phyloP scores from a whole-genome alignment of 2,888 invertebrate species.

The Carterocephalus palaemon region DNA sequence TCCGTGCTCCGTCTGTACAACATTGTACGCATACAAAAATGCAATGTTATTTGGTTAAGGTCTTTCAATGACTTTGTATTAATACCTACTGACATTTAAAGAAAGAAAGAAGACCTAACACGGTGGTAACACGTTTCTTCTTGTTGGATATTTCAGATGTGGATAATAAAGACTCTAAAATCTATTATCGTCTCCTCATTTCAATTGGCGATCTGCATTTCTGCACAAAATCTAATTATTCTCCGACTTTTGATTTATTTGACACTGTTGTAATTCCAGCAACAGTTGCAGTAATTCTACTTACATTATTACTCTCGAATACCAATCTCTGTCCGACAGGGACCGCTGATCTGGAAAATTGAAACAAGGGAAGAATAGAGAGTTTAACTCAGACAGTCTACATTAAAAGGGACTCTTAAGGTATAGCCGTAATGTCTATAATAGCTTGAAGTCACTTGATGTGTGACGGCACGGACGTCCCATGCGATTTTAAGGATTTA shows the following conservation, averaged over 20 bases:
- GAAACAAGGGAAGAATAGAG: constrained; percentile 49
- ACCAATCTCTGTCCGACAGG: constrained; percentile 55
- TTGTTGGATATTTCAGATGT: too few relatives aligned
- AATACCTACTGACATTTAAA: too few relatives aligned
- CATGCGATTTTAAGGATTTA: constrained; percentile 61
- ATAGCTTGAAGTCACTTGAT: constrained; percentile 21
- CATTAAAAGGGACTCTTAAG: constrained; percentile 23
- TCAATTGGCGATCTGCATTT: too few relatives aligned
- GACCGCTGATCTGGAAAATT: constrained; percentile 71
- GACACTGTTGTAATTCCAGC: constrained; percentile 37
- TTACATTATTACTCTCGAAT: constrained; percentile 31
- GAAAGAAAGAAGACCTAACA: too few relatives aligned
- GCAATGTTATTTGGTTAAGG: background rate
- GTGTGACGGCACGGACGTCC: constrained; percentile 40
- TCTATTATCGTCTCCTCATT: too few relatives aligned
- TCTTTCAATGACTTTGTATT: background rate
- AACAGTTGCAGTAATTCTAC: constrained; percentile 51
- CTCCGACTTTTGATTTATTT: constrained; percentile 32
- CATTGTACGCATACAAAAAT: background rate
- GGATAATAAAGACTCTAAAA: too few relatives aligned
- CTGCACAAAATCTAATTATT: constrained; percentile 25
- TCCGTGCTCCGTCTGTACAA: background rate
- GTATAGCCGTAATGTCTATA: constrained; percentile 19
- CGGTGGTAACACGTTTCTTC: too few relatives aligned
- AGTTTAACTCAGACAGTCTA: constrained; percentile 1